Conservation (phyloP, 2,113 vertebrate genomes). For the Limnothrissa miodon region DNA sequence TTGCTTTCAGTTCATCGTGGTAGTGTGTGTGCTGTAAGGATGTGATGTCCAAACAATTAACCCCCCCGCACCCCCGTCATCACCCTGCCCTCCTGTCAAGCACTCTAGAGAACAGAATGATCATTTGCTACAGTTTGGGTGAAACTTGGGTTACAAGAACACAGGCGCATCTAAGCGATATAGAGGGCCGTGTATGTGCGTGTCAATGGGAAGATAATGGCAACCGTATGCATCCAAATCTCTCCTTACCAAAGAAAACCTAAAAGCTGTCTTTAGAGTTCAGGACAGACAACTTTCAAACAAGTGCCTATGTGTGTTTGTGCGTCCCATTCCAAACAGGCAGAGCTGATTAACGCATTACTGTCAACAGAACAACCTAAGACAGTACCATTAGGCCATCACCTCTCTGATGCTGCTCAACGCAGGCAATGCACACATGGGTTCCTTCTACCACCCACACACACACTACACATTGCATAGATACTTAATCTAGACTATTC, state of each 20-base stretch:
- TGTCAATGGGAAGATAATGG: constrained; percentile 49
- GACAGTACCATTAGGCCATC: neutral
- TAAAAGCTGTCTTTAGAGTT: constrained; percentile 51
- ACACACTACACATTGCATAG: too few species aligned
- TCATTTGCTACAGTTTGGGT: constrained; percentile 53
- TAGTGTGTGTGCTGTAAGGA: constrained; percentile 48
- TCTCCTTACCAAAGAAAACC: constrained; percentile 52
- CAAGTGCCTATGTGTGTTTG: neutral
- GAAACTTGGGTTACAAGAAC: constrained; percentile 34
- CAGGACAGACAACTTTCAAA: constrained; percentile 43
- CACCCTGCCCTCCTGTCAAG: constrained; percentile 27
- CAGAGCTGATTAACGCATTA: too few species aligned
- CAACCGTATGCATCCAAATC: constrained; percentile 57
- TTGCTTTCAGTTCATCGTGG: constrained; percentile 43
- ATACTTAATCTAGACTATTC: too few species aligned
- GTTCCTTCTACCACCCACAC: neutral
- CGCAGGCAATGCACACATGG: neutral
- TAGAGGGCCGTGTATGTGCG: neutral
- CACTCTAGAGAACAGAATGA: constrained; percentile 42
- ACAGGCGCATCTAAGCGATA: constrained; percentile 36
- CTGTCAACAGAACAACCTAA: neutral
- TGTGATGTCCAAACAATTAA: constrained; percentile 53
- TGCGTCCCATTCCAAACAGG: too few species aligned
- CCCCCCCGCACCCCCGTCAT: constrained; percentile 55
- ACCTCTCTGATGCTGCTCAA: neutral